Conservation (phyloP, 2,888 invertebrate species). For the Aplocera efformata region DNA sequence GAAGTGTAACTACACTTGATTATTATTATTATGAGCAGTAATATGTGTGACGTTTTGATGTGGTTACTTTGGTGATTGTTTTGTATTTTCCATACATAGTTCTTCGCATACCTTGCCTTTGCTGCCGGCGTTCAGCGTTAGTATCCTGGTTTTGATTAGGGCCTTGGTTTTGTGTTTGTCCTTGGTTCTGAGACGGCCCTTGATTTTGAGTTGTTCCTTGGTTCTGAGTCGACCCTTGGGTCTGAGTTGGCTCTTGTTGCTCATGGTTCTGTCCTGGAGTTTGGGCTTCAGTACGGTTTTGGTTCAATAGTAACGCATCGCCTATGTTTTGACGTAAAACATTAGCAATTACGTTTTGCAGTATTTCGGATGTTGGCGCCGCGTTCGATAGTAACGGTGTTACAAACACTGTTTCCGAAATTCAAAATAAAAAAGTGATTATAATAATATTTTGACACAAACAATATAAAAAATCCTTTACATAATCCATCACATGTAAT, state of each 20-base stretch:
- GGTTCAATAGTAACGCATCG: conserved; percentile 5
- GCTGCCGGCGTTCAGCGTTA: conserved; percentile 7
- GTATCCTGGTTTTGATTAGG: conserved; percentile 22
- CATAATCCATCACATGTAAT: no score
- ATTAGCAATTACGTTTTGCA: conserved; percentile 13
- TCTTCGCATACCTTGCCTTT: conserved; percentile 6
- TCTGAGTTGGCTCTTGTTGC: conserved; percentile 1
- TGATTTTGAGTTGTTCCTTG: conserved; percentile 11
- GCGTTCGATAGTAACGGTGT: conserved; percentile 5
- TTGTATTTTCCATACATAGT: background rate
- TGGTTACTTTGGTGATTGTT: background rate
- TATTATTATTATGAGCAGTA: no score
- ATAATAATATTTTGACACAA: background rate
- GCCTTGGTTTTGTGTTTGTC: conserved; percentile 7
- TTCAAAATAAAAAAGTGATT: conserved; percentile 1
- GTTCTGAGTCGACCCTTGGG: conserved; percentile 11
- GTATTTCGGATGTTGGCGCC: conserved; percentile 7
- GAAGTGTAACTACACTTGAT: no score
- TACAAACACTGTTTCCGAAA: conserved; percentile 11
- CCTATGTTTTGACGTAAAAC: conserved; percentile 15
- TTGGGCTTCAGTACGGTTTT: conserved; percentile 7
- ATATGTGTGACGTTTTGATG: no score
- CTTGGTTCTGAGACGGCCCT: conserved; percentile 6
- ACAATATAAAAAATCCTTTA: background rate
- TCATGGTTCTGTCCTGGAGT: conserved; percentile 12